A percentile compares a stretch with the other conserved stretches of the same genome.
Evolutionary conservation across 2,113 vertebrate species (phyloP).

Genomic region (Ammodytes marinus): DNA sequence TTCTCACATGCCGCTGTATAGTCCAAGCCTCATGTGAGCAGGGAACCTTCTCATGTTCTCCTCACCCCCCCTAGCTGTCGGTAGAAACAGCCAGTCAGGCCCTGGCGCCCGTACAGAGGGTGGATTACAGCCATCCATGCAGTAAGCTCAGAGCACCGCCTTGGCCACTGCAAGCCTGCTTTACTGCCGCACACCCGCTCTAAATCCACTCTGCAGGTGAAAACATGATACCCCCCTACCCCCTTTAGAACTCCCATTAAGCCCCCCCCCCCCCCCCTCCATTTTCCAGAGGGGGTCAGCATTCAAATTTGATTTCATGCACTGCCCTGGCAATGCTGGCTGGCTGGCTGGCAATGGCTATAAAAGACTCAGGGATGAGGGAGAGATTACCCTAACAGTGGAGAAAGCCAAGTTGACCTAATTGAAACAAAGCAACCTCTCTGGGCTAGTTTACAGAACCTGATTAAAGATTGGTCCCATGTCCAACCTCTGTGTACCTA

Average conservation of each 20-base stretch:
- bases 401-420: conserved; percentile 82
- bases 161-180: conserved; percentile 37
- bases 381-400: conserved; percentile 78
- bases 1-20: conserved; percentile 30
- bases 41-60: conserved; percentile 61
- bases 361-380: conserved; percentile 49
- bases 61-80: conserved; percentile 39
- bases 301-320: conserved; percentile 79
- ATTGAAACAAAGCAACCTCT: conserved; percentile 89
- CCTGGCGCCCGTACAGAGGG: conserved; percentile 61
- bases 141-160: conserved; percentile 47
- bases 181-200: conserved; percentile 39
- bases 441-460: conserved; percentile 79
- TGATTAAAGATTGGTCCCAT: conserved; percentile 75
- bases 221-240: conserved; percentile 44
- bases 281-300: conserved; percentile 74
- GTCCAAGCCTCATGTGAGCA: conserved; percentile 31
- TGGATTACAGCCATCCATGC: conserved; percentile 64
- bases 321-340: conserved; percentile 57
- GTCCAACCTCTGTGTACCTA: conserved; percentile 85
- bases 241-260: conserved; percentile 63
- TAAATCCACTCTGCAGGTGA: conserved; percentile 58
- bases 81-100: conserved; percentile 58
- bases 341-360: conserved; percentile 71
- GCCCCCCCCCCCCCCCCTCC: conserved; percentile 55